phyloP scores from a whole-genome alignment of 2,113 vertebrate genomes.

The Platysternon megacephalum region DNA sequence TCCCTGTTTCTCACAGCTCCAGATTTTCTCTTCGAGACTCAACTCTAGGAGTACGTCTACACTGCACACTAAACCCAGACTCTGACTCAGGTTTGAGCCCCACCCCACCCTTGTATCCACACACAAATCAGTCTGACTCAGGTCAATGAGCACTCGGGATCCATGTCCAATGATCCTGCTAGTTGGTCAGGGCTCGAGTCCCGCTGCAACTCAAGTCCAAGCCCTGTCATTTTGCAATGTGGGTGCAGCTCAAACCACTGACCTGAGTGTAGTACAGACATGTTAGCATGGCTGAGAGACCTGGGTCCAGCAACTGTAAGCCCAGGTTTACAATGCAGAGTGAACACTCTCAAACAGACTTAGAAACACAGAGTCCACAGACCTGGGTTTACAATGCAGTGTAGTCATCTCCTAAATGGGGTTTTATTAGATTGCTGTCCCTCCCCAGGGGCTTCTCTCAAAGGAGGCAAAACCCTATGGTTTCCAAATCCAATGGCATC shows the following conservation, averaged over 20 bases:
- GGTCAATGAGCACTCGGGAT: neutral
- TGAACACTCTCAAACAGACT: no score
- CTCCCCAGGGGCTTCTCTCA: neutral
- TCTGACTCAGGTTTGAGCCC: neutral
- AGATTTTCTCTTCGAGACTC: neutral
- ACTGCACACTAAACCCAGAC: neutral
- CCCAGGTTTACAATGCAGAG: neutral
- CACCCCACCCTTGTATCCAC: neutral
- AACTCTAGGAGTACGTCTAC: neutral
- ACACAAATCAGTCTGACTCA: neutral
- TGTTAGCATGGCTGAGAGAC: neutral
- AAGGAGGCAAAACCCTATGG: neutral
- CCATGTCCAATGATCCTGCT: neutral
- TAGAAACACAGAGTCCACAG: no score
- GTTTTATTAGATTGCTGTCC: neutral
- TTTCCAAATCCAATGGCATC: neutral
- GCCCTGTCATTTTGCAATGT: neutral
- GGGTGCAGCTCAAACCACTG: neutral
- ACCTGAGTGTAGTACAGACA: neutral
- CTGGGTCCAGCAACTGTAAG: neutral
- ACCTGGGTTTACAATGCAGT: neutral
- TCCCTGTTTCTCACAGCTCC: neutral
- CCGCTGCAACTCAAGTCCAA: neutral
- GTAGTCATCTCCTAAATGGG: neutral
- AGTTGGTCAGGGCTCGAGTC: neutral